Base-by-base conservation (phyloP, 2,888 invertebrate species). In the Drosophila affinis region DNA sequence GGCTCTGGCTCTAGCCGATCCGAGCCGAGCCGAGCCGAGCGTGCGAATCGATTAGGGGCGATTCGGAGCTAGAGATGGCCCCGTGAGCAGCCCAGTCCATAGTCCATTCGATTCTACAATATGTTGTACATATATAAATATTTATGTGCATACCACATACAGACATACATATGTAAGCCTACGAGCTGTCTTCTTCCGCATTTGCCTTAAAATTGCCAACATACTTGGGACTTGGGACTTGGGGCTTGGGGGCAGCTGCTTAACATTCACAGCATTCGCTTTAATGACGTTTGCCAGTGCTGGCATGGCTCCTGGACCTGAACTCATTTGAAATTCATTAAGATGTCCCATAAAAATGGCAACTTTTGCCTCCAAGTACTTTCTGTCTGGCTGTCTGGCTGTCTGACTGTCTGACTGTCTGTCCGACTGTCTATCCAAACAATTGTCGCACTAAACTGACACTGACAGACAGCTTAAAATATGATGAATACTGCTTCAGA, bases 281-380 rank as follows among this genome's bases (percentile, higher is more conserved):
- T 64, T 73, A 70, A 73, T 77, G 77, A 77, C 77, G 74, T 77
- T 59, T 49, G 57, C 67, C 56, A 5, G 34, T 9, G 32, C 32
- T 32, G 32, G 57, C 74, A 9, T 32, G 32, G 57, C 74, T 74
- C 56, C 74, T 65, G 74, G 69, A 75, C 58, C 32, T 69, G 69
- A 65, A 72, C 72, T 72, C 75, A 78, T 72, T 79, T 79, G 60
- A 69, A 77, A 82, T 81, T 81, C 79, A 80, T 77, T 67, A 77
- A 82, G 65, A 52, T 60, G 62, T 61, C 60, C 67, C 56, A 67
- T 70, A 70, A 71, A 78, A 74, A 59, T 62, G n/a, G 62, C 59
- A 74, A 72, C 65, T 72, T 72, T 47, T 72, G 62, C 44, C 72
- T 76, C 72, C 72, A 71, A 76, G 64, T 69, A 78, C 62, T 56